Base-by-base conservation (phyloP, 2,113 vertebrate genomes). In the Copsychus sechellarum region DNA sequence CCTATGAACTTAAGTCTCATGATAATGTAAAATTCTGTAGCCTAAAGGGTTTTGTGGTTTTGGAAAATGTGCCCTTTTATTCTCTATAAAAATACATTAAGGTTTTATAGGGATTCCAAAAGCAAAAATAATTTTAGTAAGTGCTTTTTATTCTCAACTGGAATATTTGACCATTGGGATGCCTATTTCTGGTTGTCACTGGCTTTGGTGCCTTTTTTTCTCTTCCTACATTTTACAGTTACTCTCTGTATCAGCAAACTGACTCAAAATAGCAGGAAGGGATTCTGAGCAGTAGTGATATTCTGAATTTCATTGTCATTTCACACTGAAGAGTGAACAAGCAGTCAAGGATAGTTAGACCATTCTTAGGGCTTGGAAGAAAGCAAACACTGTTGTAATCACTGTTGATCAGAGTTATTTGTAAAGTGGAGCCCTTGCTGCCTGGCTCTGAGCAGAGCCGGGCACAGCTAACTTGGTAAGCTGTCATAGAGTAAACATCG, bases 1-100 rank as follows among this genome's bases (percentile, higher is more conserved):
- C 67, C 57, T 93, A 29, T 40, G 94, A 97, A 98, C 95, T 97
- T 92, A 90, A 88, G 73, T 64, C 94, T 62, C 74, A 71, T 51
- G 89, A 42, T 62, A 70, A 74, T 77, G 43, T 58, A 54, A 74
- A 86, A 81, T 87, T 53, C 12, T 65, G 12, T 71, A 73, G 69
- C 69, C 45, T 82, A 14, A 45, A 67, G 76, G 34, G 29, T 61
- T 61, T 53, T 72, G 88, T 87, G 86, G 80, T 56, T 95, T 97
- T 72, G 28, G 79, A 88, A 92, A 77, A 69, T 9, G 1, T 92
- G 79, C 70, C 47, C 71, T 96, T 65, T 97, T 90, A 67, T 85
- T 94, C 81, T 94, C 56, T 43, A 1, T 29, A 7, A 90, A 91
- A 94, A 95, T 78, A 17, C 48, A 48, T 25, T 22, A 60, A 74